Evolutionary conservation across 2,797 vertebrate genomes (phyloP).

Genomic region (Strix occidentalis): DNA sequence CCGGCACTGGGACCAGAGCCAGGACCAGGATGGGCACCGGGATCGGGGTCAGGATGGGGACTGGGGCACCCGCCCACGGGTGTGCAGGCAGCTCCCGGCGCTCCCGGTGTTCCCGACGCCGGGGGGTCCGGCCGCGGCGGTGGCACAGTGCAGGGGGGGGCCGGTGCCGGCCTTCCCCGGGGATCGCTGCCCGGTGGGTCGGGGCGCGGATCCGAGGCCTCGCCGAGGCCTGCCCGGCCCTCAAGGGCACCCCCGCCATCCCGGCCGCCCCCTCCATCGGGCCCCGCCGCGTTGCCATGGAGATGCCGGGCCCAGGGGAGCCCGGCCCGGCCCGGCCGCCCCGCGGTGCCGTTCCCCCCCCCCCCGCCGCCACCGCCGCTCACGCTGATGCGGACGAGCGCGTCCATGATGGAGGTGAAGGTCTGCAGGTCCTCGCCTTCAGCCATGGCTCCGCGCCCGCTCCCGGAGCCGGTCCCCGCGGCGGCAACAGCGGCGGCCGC

Average conservation of each 20-base stretch:
- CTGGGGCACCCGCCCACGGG: not conserved
- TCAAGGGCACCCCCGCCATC: not conserved
- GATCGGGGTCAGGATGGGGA: not conserved
- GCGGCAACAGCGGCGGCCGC: constrained; percentile 6
- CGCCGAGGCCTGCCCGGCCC: constrained; percentile 8
- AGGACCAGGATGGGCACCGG: not conserved
- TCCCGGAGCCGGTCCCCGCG: constrained; percentile 32
- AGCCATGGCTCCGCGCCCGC: constrained; percentile 79
- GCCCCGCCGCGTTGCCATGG: constrained; percentile 39
- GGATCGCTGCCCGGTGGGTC: not conserved
- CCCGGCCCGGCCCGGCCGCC: constrained; percentile 1
- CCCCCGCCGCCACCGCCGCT: constrained; percentile 70
- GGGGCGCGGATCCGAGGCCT: not conserved
- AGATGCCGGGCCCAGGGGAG: not conserved
- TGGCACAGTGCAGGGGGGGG: not conserved
- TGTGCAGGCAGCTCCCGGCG: not conserved
- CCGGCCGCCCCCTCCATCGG: not conserved
- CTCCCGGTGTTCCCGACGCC: not conserved
- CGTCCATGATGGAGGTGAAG: constrained; percentile 95
- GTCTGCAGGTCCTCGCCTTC: constrained; percentile 88
- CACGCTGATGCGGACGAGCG: constrained; percentile 92
- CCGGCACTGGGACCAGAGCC: not conserved
- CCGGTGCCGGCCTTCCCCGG: not conserved
- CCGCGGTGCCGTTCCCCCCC: not conserved
- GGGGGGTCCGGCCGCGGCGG: not conserved